These are phyloP conservation scores for Lagorchestes hirsutus DNA, from an alignment of 2,797 vertebrate species.

Conservation along the genomic window DNA sequence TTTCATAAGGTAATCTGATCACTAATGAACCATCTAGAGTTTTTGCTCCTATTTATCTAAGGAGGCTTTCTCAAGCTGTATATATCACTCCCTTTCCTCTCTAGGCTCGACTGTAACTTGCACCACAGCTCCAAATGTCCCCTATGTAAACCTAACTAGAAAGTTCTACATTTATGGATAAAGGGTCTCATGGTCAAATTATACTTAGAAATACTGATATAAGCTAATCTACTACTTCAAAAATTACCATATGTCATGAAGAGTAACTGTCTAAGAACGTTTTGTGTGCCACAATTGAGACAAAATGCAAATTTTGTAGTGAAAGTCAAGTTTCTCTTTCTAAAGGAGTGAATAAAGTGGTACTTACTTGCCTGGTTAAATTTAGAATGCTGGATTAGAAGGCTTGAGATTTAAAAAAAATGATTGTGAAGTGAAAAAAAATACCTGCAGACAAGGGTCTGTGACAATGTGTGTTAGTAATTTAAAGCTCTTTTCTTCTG, in stretches of 20 bases:
- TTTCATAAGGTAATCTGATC: background rate
- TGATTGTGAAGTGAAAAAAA: background rate
- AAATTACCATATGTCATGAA: background rate
- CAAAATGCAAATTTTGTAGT: background rate
- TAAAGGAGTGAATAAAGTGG: background rate
- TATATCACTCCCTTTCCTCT: background rate
- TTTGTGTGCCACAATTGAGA: background rate
- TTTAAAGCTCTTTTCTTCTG: background rate
- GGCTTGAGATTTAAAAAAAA: background rate
- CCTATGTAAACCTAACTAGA: background rate
- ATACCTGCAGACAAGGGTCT: background rate
- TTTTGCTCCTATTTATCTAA: background rate
- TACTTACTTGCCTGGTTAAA: conserved; percentile 1
- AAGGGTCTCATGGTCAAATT: background rate
- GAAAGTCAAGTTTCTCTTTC: background rate
- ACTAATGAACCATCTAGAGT: background rate
- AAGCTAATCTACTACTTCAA: background rate
- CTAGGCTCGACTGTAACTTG: background rate
- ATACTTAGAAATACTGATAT: background rate
- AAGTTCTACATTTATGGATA: background rate
- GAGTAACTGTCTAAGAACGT: background rate
- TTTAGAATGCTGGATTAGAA: background rate
- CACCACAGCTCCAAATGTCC: background rate
- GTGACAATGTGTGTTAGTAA: background rate
- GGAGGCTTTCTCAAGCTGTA: background rate